Evolutionary conservation across 2,797 vertebrate species (phyloP).

Genomic region (Pangasius larnaudii): DNA sequence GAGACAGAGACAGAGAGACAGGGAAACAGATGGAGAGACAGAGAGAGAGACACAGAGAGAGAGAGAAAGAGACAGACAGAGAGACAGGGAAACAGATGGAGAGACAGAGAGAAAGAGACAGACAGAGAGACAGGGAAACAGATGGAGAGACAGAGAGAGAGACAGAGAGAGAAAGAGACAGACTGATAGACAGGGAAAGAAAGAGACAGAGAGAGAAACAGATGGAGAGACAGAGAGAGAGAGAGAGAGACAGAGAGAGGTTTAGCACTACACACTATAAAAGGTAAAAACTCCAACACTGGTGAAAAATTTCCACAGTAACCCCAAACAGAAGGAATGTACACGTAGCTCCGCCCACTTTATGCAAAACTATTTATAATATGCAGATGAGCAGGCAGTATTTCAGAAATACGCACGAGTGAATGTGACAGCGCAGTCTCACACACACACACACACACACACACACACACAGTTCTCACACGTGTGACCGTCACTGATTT

Average conservation of each 20-base stretch:
- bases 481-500: neutral
- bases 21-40: no score
- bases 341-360: neutral
- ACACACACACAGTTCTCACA: slow-evolving; percentile 8
- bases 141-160: no score
- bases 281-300: neutral
- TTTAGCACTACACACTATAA: neutral
- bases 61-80: no score
- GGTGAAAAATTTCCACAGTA: neutral
- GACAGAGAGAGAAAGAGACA: slow-evolving; percentile 30
- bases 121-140: no score
- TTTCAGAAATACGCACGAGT: neutral
- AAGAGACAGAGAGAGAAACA: neutral
- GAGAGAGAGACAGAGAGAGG: neutral
- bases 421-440: neutral
- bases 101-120: neutral
- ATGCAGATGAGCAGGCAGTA: neutral
- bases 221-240: neutral
- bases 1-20: no score
- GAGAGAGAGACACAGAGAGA: no score
- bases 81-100: no score
- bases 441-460: neutral
- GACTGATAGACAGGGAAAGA: neutral
- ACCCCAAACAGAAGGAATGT: neutral
- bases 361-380: neutral